Evolutionary conservation across 2,888 invertebrate species (phyloP).

Genomic region (Synergus itoensis): DNA sequence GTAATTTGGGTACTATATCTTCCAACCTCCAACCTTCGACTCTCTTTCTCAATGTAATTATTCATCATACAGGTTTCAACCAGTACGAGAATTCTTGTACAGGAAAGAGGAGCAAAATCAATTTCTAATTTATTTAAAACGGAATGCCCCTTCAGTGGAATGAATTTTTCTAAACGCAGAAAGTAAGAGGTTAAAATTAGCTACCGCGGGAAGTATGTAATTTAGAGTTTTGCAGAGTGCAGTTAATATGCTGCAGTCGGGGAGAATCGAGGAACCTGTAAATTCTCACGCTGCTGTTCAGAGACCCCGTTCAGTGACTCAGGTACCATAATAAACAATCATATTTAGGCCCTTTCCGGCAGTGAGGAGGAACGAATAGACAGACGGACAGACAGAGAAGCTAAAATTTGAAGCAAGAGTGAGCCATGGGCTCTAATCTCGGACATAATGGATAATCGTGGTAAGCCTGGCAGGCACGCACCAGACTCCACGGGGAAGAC

Average conservation of each 20-base stretch:
- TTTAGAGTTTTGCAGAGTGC: not conserved
- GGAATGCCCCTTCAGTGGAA: not conserved
- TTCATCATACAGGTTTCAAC: not conserved
- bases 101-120: too few relatives aligned
- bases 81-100: too few relatives aligned
- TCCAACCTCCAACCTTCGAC: not conserved
- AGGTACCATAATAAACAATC: conserved; percentile 49
- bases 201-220: not conserved
- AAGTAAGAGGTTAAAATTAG: not conserved
- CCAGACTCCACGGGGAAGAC: conserved; percentile 52
- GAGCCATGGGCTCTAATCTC: conserved; percentile 44
- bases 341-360: conserved; percentile 45
- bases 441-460: conserved; percentile 46
- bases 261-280: not conserved
- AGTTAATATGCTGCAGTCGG: not conserved
- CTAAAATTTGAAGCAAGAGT: conserved; percentile 24
- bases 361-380: conserved; percentile 19
- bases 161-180: not conserved
- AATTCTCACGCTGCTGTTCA: conserved; percentile 46
- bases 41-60: not conserved
- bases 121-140: too few relatives aligned
- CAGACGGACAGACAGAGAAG: conserved; percentile 17
- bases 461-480: conserved; percentile 38
- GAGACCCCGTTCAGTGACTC: conserved; percentile 42
- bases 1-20: conserved; percentile 2